These are phyloP conservation scores for Sebastes nivosus DNA, from an alignment of 2,797 vertebrate species.

Conservation along the genomic window DNA sequence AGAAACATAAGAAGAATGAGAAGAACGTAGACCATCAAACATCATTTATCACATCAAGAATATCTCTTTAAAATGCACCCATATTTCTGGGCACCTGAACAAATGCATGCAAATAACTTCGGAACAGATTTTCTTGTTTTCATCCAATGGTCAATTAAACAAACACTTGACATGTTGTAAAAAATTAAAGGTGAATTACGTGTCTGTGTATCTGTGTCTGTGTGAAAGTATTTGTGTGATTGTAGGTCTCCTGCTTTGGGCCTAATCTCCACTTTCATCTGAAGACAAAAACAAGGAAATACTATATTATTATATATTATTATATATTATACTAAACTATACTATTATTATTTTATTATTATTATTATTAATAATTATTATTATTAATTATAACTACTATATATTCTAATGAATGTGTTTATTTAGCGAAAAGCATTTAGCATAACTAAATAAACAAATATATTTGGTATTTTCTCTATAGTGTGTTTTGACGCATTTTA, in stretches of 20 bases:
- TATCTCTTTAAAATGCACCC: background rate
- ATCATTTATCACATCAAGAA: background rate
- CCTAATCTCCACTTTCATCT: background rate
- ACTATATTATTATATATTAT: background rate
- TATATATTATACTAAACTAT: no score
- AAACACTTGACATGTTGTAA: background rate
- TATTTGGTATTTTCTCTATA: background rate
- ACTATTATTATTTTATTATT: no score
- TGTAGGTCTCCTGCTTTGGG: background rate
- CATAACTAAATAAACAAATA: background rate
- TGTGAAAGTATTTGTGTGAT: background rate
- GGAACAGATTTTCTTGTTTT: background rate
- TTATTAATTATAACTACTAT: no score
- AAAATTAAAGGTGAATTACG: background rate
- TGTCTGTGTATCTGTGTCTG: background rate
- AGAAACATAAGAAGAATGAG: background rate
- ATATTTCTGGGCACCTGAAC: background rate
- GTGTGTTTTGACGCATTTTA: background rate
- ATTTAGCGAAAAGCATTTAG: background rate
- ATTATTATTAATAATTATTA: no score
- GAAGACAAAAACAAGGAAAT: background rate
- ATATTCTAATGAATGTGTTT: background rate
- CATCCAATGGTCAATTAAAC: background rate
- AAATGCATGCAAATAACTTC: background rate
- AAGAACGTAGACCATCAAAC: background rate